Conservation (phyloP, 2,888 invertebrate species). For the Cepaea hortensis region DNA sequence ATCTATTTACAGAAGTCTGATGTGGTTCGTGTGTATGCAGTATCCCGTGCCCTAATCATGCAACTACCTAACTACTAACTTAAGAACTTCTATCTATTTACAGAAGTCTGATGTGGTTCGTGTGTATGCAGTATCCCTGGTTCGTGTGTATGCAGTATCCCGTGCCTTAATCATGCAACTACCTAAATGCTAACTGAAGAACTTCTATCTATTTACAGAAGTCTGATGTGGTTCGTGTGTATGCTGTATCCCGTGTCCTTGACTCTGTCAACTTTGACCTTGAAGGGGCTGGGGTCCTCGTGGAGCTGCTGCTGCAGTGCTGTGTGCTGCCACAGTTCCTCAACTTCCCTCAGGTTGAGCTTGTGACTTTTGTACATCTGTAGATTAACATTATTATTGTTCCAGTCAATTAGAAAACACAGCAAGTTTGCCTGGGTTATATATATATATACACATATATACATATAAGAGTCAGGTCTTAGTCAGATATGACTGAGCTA, state of each 20-base stretch:
- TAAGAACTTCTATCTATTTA: conserved; percentile 11
- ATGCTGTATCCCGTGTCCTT: conserved; percentile 60
- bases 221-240: conserved; percentile 62
- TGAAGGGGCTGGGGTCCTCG: conserved; percentile 54
- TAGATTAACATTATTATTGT: background rate
- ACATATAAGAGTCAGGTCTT: too few relatives aligned
- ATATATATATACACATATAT: too few relatives aligned
- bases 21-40: conserved; percentile 61
- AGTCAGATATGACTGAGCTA: too few relatives aligned
- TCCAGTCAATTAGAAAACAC: background rate
- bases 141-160: conserved; percentile 61
- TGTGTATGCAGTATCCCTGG: conserved; percentile 63
- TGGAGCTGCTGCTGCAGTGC: conserved; percentile 58
- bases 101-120: conserved; percentile 62
- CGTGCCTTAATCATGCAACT: too few relatives aligned
- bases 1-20: conserved; percentile 56
- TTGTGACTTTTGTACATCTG: background rate
- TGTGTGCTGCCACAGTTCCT: conserved; percentile 43
- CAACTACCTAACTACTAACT: too few relatives aligned
- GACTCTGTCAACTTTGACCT: conserved; percentile 57
- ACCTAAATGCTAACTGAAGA: background rate
- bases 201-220: conserved; percentile 51
- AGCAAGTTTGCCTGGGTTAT: too few relatives aligned
- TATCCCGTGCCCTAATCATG: conserved; percentile 41
- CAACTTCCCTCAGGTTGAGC: conserved; percentile 28